Conservation (phyloP, 2,113 vertebrate species). For the Cathartes aura region DNA sequence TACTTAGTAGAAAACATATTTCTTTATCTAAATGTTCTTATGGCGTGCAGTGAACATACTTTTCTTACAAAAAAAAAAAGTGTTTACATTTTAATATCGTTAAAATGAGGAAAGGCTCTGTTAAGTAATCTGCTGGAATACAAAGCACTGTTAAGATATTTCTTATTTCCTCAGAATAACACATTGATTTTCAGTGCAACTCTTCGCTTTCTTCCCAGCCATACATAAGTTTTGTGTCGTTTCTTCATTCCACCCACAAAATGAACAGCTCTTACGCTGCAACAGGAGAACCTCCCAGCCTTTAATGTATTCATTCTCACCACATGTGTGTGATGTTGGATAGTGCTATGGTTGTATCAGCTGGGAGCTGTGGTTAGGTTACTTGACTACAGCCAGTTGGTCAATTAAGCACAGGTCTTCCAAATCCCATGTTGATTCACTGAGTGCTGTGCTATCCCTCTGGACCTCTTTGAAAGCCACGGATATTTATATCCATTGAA, state of each 20-base stretch:
- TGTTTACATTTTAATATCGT: neutral
- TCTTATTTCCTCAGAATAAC: neutral
- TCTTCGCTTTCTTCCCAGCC: neutral
- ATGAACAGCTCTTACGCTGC: neutral
- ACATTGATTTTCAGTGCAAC: neutral
- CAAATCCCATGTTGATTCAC: neutral
- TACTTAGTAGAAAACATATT: neutral
- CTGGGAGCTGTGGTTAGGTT: neutral
- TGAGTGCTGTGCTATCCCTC: neutral
- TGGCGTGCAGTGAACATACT: neutral
- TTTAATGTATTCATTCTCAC: neutral
- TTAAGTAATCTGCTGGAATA: neutral
- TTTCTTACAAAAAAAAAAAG: neutral
- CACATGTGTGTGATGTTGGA: neutral
- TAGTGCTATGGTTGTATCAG: fast-evolving
- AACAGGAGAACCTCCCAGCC: neutral
- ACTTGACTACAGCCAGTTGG: neutral
- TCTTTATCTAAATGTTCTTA: neutral
- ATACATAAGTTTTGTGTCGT: neutral
- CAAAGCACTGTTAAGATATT: neutral
- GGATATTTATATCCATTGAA: neutral
- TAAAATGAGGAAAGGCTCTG: neutral
- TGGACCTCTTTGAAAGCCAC: neutral
- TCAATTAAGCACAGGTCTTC: neutral
- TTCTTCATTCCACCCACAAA: neutral